Percentiles rank a stretch among this genome's conserved stretches.
Evolutionary conservation across 2,888 invertebrate species (phyloP).

Genomic region (Noctua janthe): DNA sequence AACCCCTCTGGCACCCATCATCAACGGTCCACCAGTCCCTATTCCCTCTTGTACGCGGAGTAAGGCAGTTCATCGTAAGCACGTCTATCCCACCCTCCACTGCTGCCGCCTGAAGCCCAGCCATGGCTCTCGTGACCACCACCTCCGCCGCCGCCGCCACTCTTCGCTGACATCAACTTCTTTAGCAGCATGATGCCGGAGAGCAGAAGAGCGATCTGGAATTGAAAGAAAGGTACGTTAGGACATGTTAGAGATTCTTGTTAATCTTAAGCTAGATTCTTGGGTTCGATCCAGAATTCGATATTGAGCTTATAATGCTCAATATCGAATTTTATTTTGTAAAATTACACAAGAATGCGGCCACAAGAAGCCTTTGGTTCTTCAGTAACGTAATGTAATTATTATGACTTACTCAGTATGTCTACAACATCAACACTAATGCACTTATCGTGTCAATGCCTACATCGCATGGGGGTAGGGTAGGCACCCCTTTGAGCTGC

Average conservation of each 20-base stretch:
- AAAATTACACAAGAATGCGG: neutral
- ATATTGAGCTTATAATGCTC: too few species aligned
- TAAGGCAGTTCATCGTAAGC: constrained; percentile 93
- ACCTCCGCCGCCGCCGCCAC: constrained; percentile 89
- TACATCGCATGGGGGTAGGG: neutral
- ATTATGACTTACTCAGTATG: neutral
- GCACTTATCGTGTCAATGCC: constrained; percentile 8
- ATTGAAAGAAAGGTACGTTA: constrained; percentile 65
- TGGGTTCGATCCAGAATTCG: neutral
- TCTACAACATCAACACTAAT: constrained; percentile 6
- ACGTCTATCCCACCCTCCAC: constrained; percentile 90
- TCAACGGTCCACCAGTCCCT: constrained; percentile 39
- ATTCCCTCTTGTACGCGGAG: constrained; percentile 90
- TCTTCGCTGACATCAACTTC: constrained; percentile 94
- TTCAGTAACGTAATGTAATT: neutral
- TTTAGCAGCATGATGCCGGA: constrained; percentile 95
- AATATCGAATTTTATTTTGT: neutral
- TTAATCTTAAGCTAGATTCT: neutral
- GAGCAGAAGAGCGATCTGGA: constrained; percentile 94
- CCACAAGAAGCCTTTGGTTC: neutral
- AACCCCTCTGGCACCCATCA: constrained; percentile 9
- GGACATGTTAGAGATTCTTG: neutral
- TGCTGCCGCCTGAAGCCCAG: constrained; percentile 76
- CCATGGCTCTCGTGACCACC: constrained; percentile 89
- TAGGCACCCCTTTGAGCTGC: constrained; percentile 22